Base-by-base conservation (phyloP, 2,113 vertebrate genomes). In the Takifugu flavidus region DNA sequence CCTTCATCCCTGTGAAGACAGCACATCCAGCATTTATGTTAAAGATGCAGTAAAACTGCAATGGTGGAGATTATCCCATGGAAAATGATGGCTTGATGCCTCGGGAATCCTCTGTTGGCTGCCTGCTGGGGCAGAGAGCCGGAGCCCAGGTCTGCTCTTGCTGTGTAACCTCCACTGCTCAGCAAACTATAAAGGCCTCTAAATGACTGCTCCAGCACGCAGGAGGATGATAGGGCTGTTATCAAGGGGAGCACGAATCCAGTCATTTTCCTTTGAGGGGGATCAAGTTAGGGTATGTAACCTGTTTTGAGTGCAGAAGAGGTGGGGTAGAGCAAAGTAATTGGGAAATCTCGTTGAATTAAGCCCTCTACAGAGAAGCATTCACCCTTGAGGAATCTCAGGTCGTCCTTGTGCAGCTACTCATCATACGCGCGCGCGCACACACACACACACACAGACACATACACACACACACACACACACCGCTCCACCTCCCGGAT, bases 361-460 rank as follows among this genome's bases (percentile, higher is more conserved):
- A 83, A 39, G 77, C n/a, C n/a, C 5, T 6, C 13, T 62, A 79
- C 58, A 72, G 45, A 65, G 56, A 57, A 65, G 59, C 63, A 71
- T 84, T 87, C 85, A 86, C 82, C 88, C 86, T 87, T 89, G 86
- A 88, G 75, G 81, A 86, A 82, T 88, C 74, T 85, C 80, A 82
- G 82, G 84, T 87, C 79, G 88, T 88, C 88, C 85, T 89, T 89
- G 84, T 84, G 74, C 73, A 73, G 72, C 74, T 74, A 59, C 66
- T 63, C 71, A 67, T 79, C 57, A 25, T 62, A 31, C 67, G 15
- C 70, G 4, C 50, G 13, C 53, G 27, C 31, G 2, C 60, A 63
- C 34, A 53, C 59, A 52, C 49, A 20, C 51, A 49, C 31, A 25
- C 47, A 8, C 28, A 52, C 55, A 45, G 39, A 63, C 34, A 53